Conservation (phyloP, 2,113 vertebrate genomes). For the Podarcis cretensis region DNA sequence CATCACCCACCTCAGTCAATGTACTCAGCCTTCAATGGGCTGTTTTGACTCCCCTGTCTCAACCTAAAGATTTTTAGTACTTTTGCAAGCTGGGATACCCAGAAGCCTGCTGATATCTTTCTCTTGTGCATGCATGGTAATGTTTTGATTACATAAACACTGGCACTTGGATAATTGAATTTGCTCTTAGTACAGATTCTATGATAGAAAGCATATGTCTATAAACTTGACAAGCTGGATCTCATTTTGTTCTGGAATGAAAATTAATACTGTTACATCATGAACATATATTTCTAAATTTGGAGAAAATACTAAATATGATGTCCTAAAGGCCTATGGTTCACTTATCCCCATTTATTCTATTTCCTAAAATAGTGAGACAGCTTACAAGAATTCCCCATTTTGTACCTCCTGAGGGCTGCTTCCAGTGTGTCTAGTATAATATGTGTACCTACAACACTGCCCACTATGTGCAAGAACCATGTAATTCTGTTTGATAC, state of each 20-base stretch:
- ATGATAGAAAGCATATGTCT: neutral
- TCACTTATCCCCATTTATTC: too few relatives aligned
- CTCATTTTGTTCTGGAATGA: neutral
- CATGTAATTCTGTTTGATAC: too few relatives aligned
- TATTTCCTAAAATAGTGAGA: too few relatives aligned
- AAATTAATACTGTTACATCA: neutral
- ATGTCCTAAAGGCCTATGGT: neutral
- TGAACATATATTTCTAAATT: neutral
- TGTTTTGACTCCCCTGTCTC: too few relatives aligned
- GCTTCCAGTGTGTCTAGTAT: neutral
- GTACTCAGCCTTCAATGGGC: neutral
- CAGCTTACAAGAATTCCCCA: rapidly evolving
- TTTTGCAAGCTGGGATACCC: too few relatives aligned
- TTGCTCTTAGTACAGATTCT: neutral
- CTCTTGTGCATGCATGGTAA: neutral
- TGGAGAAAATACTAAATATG: neutral
- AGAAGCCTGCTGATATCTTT: neutral
- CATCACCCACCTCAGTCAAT: neutral
- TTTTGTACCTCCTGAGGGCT: neutral
- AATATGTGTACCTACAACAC: neutral
- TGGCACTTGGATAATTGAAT: neutral
- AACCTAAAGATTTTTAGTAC: too few relatives aligned
- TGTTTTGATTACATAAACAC: neutral
- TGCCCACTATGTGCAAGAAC: too few relatives aligned
- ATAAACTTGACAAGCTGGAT: neutral